A percentile compares a stretch with the other conserved stretches of the same genome.
Evolutionary conservation across 1,140 invertebrate genomes (phyloP).

Genomic region (Zaprionus lachaisei): DNA sequence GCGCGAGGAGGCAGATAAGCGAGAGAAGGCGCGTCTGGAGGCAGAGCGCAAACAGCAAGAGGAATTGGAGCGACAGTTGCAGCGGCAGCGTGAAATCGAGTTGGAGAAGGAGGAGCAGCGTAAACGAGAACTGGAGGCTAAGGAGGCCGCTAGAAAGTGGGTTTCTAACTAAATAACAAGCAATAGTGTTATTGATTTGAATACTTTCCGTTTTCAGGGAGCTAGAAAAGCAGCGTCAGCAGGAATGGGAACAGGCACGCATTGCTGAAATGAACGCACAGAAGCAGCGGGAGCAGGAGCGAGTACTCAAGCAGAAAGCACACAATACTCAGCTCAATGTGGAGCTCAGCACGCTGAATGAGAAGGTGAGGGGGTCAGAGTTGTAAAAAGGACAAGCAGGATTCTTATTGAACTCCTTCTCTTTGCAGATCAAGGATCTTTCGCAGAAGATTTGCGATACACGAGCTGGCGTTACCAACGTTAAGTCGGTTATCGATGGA

Average conservation of each 20-base stretch:
- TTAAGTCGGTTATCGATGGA: slow-evolving; percentile 97
- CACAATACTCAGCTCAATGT: slow-evolving; percentile 92
- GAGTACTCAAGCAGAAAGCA: slow-evolving; percentile 94
- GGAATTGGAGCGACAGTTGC: slow-evolving; percentile 85
- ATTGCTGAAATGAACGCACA: slow-evolving; percentile 93
- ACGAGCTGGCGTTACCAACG: slow-evolving; percentile 93
- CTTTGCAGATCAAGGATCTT: slow-evolving; percentile 89
- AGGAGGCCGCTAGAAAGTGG: slow-evolving; percentile 90
- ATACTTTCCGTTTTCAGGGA: slow-evolving; percentile 87
- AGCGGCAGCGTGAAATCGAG: slow-evolving; percentile 90
- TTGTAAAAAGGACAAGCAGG: background rate
- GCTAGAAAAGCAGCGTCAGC: slow-evolving; percentile 96
- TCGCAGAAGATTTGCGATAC: slow-evolving; percentile 95
- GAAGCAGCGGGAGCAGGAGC: slow-evolving; percentile 94
- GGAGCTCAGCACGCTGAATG: slow-evolving; percentile 86
- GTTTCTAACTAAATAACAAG: background rate
- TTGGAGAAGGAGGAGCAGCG: slow-evolving; percentile 93
- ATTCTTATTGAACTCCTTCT: background rate
- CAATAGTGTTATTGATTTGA: background rate
- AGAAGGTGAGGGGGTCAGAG: slow-evolving; percentile 86
- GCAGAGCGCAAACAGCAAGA: slow-evolving; percentile 88
- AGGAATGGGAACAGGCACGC: slow-evolving; percentile 98
- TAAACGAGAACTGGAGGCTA: slow-evolving; percentile 90
- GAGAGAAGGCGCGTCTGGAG: slow-evolving; percentile 90
- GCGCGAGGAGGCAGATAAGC: slow-evolving; percentile 93